These are phyloP conservation scores for Rhipidura dahli DNA, from an alignment of 2,113 vertebrate species.

Conservation along the genomic window DNA sequence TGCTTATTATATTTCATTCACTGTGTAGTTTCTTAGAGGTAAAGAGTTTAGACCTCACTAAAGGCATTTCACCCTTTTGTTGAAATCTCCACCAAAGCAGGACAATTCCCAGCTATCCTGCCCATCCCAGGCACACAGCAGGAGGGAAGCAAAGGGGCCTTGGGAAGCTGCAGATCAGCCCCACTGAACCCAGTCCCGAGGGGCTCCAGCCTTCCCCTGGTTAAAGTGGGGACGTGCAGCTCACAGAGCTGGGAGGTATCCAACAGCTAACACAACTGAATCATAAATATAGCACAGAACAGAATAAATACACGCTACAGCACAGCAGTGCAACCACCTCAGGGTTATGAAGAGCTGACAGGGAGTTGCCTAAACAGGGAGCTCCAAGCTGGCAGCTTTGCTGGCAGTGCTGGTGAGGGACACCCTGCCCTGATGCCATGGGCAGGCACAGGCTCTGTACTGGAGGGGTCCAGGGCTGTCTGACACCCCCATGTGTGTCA, in stretches of 20 bases:
- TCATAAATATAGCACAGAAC: no score
- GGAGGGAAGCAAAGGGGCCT: background rate
- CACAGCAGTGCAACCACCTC: background rate
- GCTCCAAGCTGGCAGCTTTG: fast-evolving
- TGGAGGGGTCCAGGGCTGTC: fast-evolving
- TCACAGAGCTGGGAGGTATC: background rate
- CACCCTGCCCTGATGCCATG: fast-evolving
- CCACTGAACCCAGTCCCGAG: background rate
- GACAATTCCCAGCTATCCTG: background rate
- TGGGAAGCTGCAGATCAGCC: background rate
- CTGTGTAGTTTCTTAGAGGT: background rate
- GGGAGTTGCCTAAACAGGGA: background rate
- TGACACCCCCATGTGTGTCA: fast-evolving
- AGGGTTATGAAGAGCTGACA: background rate
- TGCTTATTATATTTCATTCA: background rate
- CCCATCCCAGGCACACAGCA: fast-evolving
- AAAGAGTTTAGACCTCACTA: background rate
- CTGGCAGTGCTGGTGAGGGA: background rate
- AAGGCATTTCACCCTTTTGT: background rate
- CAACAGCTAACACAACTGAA: background rate
- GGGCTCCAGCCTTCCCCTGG: background rate
- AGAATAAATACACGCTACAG: background rate
- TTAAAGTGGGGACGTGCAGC: background rate
- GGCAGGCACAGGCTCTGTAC: background rate
- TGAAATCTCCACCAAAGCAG: background rate